phyloP scores from a whole-genome alignment of 2,113 vertebrate species.

The Dasyprocta punctata region DNA sequence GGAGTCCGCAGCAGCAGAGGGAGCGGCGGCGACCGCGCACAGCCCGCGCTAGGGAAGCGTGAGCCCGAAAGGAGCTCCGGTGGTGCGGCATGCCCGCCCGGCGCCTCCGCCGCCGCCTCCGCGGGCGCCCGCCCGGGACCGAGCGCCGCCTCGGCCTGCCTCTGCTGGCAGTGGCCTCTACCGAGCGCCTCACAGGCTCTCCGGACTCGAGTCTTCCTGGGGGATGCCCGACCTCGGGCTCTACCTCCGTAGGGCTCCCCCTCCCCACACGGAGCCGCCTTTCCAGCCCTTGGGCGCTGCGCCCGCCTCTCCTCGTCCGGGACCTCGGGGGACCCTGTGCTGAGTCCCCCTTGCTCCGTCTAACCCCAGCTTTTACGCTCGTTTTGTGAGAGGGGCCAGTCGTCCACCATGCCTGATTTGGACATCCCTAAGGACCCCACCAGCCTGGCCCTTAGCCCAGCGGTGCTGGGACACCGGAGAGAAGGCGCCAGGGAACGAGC shows the following conservation, averaged over 20 bases:
- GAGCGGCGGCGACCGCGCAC: constrained; percentile 66
- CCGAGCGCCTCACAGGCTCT: constrained; percentile 43
- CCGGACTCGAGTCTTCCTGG: constrained; percentile 27
- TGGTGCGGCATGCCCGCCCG: constrained; percentile 81
- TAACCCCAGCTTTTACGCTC: constrained; percentile 68
- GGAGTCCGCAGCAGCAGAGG: constrained; percentile 76
- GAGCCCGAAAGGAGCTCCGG: constrained; percentile 78
- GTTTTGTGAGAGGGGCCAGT: constrained; percentile 59
- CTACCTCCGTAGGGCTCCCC: constrained; percentile 50
- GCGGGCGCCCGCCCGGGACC: constrained; percentile 69
- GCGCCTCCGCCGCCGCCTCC: constrained; percentile 74
- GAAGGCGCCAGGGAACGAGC: constrained; percentile 70
- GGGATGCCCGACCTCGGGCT: constrained; percentile 37
- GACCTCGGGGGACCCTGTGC: constrained; percentile 68
- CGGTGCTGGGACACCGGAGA: constrained; percentile 63
- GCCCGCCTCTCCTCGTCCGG: constrained; percentile 54
- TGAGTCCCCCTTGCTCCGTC: constrained; percentile 54
- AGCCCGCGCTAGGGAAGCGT: constrained; percentile 77
- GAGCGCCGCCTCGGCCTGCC: constrained; percentile 64
- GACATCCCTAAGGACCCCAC: constrained; percentile 51
- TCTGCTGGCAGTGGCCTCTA: constrained; percentile 52
- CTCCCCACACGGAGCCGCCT: constrained; percentile 49
- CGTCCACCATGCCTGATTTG: constrained; percentile 63
- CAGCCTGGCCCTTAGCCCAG: constrained; percentile 58
- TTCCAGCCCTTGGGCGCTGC: constrained; percentile 36